Evolutionary conservation across 2,113 vertebrate genomes (phyloP), one percentile per base, ranked within the genome.

Genomic region (Cyprinodon variegatus): DNA sequence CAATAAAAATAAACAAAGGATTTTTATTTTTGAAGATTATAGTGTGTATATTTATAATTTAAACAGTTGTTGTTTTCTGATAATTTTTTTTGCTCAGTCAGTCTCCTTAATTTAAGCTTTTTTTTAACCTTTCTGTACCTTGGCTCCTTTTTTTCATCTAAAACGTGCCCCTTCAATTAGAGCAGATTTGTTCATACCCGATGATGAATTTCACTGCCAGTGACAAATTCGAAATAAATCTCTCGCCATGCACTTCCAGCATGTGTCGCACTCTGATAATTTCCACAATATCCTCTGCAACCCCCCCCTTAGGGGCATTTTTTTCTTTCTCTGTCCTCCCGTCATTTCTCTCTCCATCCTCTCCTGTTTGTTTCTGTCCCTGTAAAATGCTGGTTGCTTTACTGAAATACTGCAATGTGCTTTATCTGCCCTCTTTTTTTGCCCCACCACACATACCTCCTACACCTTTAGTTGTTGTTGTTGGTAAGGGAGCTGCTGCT

Each of bases 401-500:
- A 90, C 91, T 93, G 92, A 93, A 93, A 93, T 93, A 93, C 92
- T 92, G 90, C 92, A 93, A 89, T 89, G 50, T 57, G 89, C 86
- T 91, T 90, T 89, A 86, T 84, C 83, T 90, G 77, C 87, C 84
- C 86, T 86, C 63, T 77, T 82, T 89, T 85, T 77, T 61, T 83
- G 22, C 12, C 13, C 29, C 9, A 6, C 41, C 17, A 15, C 17
- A 57, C 50, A 6, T 20, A 57, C 36, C 61, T 12, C 67, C 36
- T 14, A 68, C 64, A 77, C 45, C 63, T 78, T 75, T 84, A 74
- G 86, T 85, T 88, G 84, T 87, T 86, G 90, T 84, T 88, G 88
- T 87, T 88, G 82, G 79, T 83, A 73, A 81, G 62, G 78, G 74
- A 68, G 72, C 77, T 61, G 74, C 59, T 43, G 15, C 48, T 53